Conservation (phyloP, 2,888 invertebrate species). For the Morpho achilles region DNA sequence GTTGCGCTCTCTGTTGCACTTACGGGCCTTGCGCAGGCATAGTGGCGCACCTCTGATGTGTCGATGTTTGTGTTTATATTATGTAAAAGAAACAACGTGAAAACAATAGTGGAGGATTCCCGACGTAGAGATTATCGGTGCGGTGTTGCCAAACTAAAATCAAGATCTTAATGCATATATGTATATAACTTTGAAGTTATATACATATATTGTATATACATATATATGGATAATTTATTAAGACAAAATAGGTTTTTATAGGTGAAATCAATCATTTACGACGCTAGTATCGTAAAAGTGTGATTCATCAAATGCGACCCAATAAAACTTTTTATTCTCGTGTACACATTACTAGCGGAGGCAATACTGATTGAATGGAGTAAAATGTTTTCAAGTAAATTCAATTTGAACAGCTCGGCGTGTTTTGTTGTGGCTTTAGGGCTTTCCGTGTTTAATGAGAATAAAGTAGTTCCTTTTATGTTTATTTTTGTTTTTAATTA, state of each 20-base stretch:
- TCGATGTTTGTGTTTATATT: too few relatives aligned
- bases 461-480: background rate
- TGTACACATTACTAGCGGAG: constrained; percentile 1
- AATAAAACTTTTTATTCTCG: constrained; percentile 8
- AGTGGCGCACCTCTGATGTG: too few relatives aligned
- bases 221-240: background rate
- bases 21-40: too few relatives aligned
- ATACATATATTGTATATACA: background rate
- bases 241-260: constrained; percentile 2
- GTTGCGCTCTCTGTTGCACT: too few relatives aligned
- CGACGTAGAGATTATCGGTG: too few relatives aligned
- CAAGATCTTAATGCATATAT: too few relatives aligned
- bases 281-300: constrained; percentile 8
- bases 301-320: constrained; percentile 10
- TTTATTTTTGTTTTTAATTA: too few relatives aligned
- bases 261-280: constrained; percentile 9
- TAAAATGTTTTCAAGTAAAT: constrained; percentile 17
- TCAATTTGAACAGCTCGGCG: constrained; percentile 3
- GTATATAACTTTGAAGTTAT: too few relatives aligned
- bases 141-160: too few relatives aligned
- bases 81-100: too few relatives aligned
- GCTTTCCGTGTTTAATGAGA: background rate
- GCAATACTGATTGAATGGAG: constrained; percentile 13
- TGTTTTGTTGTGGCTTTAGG: background rate
- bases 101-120: too few relatives aligned